phyloP scores from a whole-genome alignment of 2,797 vertebrate genomes.

The Macroramphosus scolopax region DNA sequence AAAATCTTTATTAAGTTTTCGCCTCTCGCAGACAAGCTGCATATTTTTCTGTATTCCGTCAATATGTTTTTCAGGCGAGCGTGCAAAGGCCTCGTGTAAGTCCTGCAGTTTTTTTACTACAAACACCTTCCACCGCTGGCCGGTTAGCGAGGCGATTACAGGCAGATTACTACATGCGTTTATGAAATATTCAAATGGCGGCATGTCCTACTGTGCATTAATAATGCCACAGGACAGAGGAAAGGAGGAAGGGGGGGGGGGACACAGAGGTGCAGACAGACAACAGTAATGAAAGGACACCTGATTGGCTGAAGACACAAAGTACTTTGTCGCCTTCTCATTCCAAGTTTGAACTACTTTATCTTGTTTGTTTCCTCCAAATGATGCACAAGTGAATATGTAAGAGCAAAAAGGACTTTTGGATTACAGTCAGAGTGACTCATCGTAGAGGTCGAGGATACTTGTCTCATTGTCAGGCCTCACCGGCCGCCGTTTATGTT shows the following conservation, averaged over 20 bases:
- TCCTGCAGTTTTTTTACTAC: constrained; percentile 30
- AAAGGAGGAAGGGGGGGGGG: constrained; percentile 36
- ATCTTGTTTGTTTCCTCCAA: too few relatives aligned
- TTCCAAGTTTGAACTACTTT: background rate
- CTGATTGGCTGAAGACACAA: constrained; percentile 36
- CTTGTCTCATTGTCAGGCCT: too few relatives aligned
- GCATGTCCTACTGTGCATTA: constrained; percentile 94
- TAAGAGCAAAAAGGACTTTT: too few relatives aligned
- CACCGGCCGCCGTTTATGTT: too few relatives aligned
- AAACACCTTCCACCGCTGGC: constrained; percentile 77
- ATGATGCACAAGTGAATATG: too few relatives aligned
- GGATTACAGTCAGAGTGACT: too few relatives aligned
- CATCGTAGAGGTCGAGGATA: too few relatives aligned
- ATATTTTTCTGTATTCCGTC: constrained; percentile 44
- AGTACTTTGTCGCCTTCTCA: constrained; percentile 9
- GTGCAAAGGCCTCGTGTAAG: constrained; percentile 25
- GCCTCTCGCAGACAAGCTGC: constrained; percentile 81
- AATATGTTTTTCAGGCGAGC: constrained; percentile 69
- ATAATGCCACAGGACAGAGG: constrained; percentile 91
- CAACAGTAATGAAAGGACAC: constrained; percentile 48
- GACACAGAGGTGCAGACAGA: constrained; percentile 31
- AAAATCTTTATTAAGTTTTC: constrained; percentile 86
- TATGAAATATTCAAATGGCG: constrained; percentile 97
- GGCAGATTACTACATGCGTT: constrained; percentile 91
- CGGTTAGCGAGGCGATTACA: constrained; percentile 95